Evolutionary conservation across 2,888 invertebrate genomes (phyloP).

Genomic region (Tetheella fluctuosa): DNA sequence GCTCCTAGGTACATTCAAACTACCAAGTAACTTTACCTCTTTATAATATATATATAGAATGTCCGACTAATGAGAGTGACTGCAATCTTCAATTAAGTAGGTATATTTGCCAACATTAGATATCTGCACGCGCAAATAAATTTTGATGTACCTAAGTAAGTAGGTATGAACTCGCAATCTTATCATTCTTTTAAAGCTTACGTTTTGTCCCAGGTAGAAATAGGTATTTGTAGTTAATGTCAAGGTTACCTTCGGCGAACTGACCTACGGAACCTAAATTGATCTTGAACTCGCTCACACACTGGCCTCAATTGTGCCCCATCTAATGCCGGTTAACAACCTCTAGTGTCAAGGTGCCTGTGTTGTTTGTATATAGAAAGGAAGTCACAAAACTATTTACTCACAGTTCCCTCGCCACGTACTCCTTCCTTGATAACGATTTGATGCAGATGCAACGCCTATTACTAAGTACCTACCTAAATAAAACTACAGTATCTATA

Average conservation of each 20-base stretch:
- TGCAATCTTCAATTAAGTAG: too few relatives aligned
- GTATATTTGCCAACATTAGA: too few relatives aligned
- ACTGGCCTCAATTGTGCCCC: slow-evolving; percentile 83
- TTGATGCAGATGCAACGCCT: not conserved
- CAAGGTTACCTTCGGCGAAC: slow-evolving; percentile 84
- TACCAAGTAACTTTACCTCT: too few relatives aligned
- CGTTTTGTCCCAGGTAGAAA: slow-evolving; percentile 45
- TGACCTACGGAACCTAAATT: slow-evolving; percentile 84
- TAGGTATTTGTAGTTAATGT: slow-evolving; percentile 69
- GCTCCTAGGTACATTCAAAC: too few relatives aligned
- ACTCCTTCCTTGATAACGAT: not conserved
- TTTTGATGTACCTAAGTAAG: not conserved
- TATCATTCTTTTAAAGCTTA: not conserved
- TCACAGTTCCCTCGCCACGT: slow-evolving; percentile 4
- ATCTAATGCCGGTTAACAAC: slow-evolving; percentile 83
- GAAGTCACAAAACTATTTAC: slow-evolving; percentile 57
- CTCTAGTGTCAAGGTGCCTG: slow-evolving; percentile 82
- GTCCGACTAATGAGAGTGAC: too few relatives aligned
- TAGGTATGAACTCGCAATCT: not conserved
- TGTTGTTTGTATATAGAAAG: slow-evolving; percentile 67
- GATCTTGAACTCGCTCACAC: slow-evolving; percentile 83
- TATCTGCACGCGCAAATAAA: too few relatives aligned
- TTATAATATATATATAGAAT: too few relatives aligned
- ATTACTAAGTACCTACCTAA: not conserved
- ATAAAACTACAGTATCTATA: too few relatives aligned